These are phyloP conservation scores for Nineta flava DNA, from an alignment of 2,888 invertebrate genomes.

Conservation along the genomic window DNA sequence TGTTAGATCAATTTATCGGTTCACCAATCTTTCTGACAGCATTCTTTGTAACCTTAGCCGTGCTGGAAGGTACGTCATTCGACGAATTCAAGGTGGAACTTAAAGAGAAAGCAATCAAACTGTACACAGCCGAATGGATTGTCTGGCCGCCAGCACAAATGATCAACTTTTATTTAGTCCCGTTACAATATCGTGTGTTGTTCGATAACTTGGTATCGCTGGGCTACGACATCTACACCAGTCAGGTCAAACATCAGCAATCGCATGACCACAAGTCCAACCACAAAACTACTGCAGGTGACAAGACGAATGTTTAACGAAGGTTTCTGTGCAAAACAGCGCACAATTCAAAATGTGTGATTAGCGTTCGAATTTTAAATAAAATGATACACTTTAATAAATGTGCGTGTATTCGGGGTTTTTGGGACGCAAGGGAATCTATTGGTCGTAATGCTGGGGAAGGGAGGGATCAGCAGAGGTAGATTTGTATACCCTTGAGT, in stretches of 20 bases:
- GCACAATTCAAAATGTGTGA: no score
- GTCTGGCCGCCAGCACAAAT: constrained; percentile 89
- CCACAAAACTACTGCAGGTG: no score
- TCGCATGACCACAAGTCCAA: background rate
- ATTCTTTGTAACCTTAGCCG: constrained; percentile 60
- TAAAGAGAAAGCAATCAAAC: constrained; percentile 51
- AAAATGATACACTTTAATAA: no score
- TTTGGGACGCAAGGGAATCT: no score
- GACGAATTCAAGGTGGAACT: constrained; percentile 50
- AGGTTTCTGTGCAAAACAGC: no score
- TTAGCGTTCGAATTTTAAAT: no score
- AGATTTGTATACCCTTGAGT: no score
- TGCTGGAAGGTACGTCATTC: constrained; percentile 47
- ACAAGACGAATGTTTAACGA: no score
- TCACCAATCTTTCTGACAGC: constrained; percentile 64
- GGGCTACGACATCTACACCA: constrained; percentile 73
- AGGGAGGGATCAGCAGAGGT: no score
- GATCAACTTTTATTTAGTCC: constrained; percentile 79
- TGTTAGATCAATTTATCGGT: constrained; percentile 68
- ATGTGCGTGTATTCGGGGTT: no score
- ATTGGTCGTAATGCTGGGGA: no score
- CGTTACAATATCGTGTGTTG: constrained; percentile 65
- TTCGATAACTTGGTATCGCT: constrained; percentile 77
- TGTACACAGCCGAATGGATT: constrained; percentile 78
- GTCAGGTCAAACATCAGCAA: constrained; percentile 52